A percentile compares a stretch with the other conserved stretches of the same genome.
Evolutionary conservation across 2,797 vertebrate species (phyloP).

Genomic region (Diglossa cyanea): DNA sequence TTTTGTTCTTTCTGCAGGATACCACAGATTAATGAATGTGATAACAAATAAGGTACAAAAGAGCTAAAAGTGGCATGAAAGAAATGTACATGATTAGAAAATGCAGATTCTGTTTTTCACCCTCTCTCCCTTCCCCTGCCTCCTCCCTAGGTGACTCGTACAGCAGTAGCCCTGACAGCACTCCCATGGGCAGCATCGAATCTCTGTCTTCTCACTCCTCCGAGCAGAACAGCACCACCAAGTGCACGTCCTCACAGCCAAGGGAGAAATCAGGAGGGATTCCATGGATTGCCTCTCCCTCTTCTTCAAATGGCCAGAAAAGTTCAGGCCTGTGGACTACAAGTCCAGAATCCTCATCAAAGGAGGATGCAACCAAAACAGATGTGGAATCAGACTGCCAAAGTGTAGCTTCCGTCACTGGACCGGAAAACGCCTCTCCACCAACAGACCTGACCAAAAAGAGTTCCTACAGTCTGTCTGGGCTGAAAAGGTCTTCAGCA

Average conservation of each 20-base stretch:
- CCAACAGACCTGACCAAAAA: constrained; percentile 81
- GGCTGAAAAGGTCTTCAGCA: constrained; percentile 80
- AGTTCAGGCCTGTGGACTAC: constrained; percentile 80
- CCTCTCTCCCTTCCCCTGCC: background rate
- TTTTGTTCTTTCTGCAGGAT: background rate
- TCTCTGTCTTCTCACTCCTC: constrained; percentile 98
- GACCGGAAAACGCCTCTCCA: constrained; percentile 72
- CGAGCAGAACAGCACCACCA: constrained; percentile 88
- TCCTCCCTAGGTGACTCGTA: constrained; percentile 87
- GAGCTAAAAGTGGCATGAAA: background rate
- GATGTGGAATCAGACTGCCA: constrained; percentile 88
- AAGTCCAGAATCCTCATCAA: constrained; percentile 90
- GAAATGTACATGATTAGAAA: background rate
- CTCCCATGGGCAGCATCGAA: constrained; percentile 95
- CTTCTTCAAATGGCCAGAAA: constrained; percentile 84
- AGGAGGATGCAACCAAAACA: constrained; percentile 86
- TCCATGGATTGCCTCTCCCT: constrained; percentile 82
- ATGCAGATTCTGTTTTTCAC: background rate
- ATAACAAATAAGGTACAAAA: background rate
- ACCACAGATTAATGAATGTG: background rate
- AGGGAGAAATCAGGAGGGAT: constrained; percentile 81
- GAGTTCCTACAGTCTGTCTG: constrained; percentile 75
- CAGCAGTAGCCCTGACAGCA: constrained; percentile 94
- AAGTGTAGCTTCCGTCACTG: constrained; percentile 80
- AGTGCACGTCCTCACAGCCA: constrained; percentile 75